Conservation (phyloP, 2,888 invertebrate genomes). For the Chalcosyrphus nemorum region DNA sequence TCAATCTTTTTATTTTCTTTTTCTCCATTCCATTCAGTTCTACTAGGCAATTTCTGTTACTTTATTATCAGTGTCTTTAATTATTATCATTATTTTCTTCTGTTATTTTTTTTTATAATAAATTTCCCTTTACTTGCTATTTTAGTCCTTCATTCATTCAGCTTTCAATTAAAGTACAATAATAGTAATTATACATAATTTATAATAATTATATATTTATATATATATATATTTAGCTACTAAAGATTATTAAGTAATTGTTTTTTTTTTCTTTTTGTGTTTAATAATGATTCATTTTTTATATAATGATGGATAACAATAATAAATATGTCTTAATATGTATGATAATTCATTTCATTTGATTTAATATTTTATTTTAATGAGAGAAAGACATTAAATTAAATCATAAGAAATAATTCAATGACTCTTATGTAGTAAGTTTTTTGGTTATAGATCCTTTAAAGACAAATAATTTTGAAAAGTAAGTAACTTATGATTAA, state of each 20-base stretch:
- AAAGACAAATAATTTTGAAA: not conserved
- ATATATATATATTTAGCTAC: conserved; percentile 69
- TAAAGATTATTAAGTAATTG: conserved; percentile 58
- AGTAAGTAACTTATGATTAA: not conserved
- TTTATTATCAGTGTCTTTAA: conserved; percentile 58
- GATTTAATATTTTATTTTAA: not conserved
- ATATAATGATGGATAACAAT: conserved; percentile 56
- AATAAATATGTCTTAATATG: conserved; percentile 55
- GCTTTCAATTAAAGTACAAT: conserved; percentile 49
- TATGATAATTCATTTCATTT: not conserved
- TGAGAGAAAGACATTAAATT: conserved; percentile 12
- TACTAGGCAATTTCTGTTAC: conserved; percentile 27
- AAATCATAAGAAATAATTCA: not conserved
- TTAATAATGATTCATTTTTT: conserved; percentile 47
- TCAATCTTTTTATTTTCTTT: conserved; percentile 36
- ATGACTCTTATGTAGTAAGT: not conserved
- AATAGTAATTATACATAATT: conserved; percentile 60
- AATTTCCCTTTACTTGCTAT: conserved; percentile 45
- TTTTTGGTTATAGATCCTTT: not conserved
- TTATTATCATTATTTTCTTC: too few relatives aligned
- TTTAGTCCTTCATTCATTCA: conserved; percentile 60
- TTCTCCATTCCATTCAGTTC: conserved; percentile 36
- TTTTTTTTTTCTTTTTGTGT: conserved; percentile 37
- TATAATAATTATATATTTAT: conserved; percentile 40
- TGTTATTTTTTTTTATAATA: conserved; percentile 44